Evolutionary conservation across 2,888 invertebrate species (phyloP), one percentile per base, ranked within the genome.

Genomic region (Diploptera punctata): DNA sequence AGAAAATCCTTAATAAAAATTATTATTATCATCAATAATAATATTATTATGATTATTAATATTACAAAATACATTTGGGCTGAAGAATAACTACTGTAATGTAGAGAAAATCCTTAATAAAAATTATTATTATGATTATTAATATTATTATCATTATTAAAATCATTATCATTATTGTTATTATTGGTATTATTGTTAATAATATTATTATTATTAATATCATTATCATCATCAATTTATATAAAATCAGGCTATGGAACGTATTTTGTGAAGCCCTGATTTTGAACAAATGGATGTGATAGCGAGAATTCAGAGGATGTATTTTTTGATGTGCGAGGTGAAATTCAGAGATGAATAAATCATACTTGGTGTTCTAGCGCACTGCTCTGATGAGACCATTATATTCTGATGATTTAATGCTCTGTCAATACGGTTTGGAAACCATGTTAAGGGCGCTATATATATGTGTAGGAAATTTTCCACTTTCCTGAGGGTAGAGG

Each of bases 391-490:
- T 72, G 72, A 72, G 67, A 68, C 68, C 72, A 72, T 72, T 72
- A 72, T 72, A 57, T 57, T 49, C 60, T 47, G 61, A 72, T 72
- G 72, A 72, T 72, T 72, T 68, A 72, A 61, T 72, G 72, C 57
- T 43, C 68, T 68, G 68, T 67, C 72, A 72, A 72, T 72, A 68
- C 60, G 60, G 60, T 31, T 60, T 60, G 33, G 16, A 60, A 60
- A 24, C 60, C 60, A 31, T 60, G 60, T 60, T 60, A 60, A 31
- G 31, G 31, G 31, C 16, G 18, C 21, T 60, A 31, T 31, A 60
- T 60, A 60, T 24, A 57, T 57, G 16, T 29, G 19, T 18, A 31
- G 60, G 29, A 60, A 60, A 60, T 31, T 60, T 29, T 60, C 60
- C 60, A 60, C 60, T 60, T 60, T 60, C 31, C 60, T 31, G 60